A percentile compares a stretch with the other conserved stretches of the same genome.
Conservation (phyloP, 2,113 vertebrate species). For the Prinia subflava region DNA sequence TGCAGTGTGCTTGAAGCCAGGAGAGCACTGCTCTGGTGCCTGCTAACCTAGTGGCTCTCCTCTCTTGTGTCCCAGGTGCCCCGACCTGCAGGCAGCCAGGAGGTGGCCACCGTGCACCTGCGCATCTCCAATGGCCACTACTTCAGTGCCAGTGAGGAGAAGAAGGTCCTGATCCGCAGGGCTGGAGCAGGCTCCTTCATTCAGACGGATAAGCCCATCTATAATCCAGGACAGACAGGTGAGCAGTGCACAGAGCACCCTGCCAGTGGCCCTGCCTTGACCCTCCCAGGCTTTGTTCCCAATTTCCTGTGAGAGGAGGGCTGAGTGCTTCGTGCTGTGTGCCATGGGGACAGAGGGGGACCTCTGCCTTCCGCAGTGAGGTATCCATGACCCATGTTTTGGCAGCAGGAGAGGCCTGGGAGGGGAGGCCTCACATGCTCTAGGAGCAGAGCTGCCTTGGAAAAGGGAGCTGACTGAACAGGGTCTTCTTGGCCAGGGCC, state of each 20-base stretch:
- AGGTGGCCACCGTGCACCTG: slow-evolving; percentile 16
- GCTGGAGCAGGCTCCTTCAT: slow-evolving; percentile 51
- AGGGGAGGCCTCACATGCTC: accelerated
- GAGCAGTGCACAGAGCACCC: neutral
- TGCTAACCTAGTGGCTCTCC: neutral
- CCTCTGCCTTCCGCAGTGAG: neutral
- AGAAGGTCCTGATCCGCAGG: slow-evolving; percentile 58
- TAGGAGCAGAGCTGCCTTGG: neutral
- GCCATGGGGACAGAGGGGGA: accelerated
- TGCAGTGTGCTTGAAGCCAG: accelerated
- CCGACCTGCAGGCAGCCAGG: neutral
- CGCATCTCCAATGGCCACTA: slow-evolving; percentile 8
- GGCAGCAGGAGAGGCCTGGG: neutral
- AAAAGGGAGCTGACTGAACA: neutral
- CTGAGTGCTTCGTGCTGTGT: accelerated
- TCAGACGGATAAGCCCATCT: slow-evolving; percentile 56
- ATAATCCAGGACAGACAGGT: slow-evolving; percentile 37
- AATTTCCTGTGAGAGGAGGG: accelerated
- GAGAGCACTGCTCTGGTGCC: neutral
- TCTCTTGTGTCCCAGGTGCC: neutral
- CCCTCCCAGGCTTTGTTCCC: neutral
- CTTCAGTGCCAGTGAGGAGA: slow-evolving; percentile 42
- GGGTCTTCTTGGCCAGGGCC: neutral
- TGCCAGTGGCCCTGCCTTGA: neutral
- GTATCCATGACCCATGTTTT: neutral